Evolutionary conservation across 2,113 vertebrate species (phyloP), one percentile per base, ranked within the genome.

Genomic region (Camelus bactrianus): DNA sequence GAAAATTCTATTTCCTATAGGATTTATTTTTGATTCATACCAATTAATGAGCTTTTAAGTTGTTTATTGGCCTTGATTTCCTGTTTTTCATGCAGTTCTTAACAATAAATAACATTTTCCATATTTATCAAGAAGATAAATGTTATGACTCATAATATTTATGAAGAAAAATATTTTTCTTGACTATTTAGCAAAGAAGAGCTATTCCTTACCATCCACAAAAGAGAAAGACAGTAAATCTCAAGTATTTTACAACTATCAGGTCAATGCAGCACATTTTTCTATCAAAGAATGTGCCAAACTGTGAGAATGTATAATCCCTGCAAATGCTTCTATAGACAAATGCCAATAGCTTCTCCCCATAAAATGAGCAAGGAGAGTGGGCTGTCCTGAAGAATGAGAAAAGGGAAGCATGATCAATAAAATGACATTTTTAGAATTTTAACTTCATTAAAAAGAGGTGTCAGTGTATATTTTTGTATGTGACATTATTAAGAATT

Each of bases 251-350:
- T 95, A 94, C 30, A 94, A 38, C 4, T 60, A 24, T 84, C 2
- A 13, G 82, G 46, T 81, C 94, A 97, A 87, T 95, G 69, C 35
- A 95, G 83, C n/a, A 24, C 5, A 6, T 93, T 94, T 96, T 97
- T 97, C 67, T 93, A 67, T 52, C 85, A 94, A 96, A 64, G 52
- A 96, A 85, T 65, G 79, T 73, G 17, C 15, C 90, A 94, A 17
- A 16, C n/a, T 42, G 4, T 11, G 82, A 93, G 5, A 83, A 60
- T 92, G 80, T 26, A 58, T 90, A 46, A 95, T 97, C 94, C 87
- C 5, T 96, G 46, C 13, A 93, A 89, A 83, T 35, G 2, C 67
- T 90, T 72, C 30, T 52, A 8, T 50, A 38, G 65, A 35, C 92
- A 96, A 48, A 28, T 94, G 70, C 26, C 42, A 95, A 95, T 97